phyloP scores from a whole-genome alignment of 2,113 vertebrate genomes.

The Numida meleagris region DNA sequence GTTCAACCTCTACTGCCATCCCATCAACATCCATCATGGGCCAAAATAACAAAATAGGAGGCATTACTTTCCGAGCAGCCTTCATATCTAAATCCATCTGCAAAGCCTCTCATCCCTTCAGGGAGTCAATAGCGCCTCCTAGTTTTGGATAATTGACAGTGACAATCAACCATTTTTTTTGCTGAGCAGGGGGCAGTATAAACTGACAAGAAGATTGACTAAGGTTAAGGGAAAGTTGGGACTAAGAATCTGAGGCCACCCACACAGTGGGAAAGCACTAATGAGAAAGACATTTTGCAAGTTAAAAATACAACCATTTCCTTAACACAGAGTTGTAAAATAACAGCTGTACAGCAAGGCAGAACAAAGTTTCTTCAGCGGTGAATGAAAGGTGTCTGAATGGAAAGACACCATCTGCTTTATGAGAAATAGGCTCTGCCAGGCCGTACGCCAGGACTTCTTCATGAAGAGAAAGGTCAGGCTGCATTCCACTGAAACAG shows the following conservation, averaged over 20 bases:
- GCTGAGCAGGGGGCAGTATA: background rate
- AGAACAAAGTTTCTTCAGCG: slow-evolving; percentile 3
- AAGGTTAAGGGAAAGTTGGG: background rate
- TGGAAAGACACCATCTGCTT: slow-evolving; percentile 15
- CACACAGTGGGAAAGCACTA: background rate
- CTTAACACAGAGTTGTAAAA: slow-evolving; percentile 33
- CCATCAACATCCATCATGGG: too few relatives aligned
- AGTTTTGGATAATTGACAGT: background rate
- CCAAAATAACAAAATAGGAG: too few relatives aligned
- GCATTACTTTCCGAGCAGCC: too few relatives aligned
- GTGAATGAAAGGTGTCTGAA: slow-evolving; percentile 27
- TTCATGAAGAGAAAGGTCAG: background rate
- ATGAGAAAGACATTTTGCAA: slow-evolving; percentile 56
- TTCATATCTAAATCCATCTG: background rate
- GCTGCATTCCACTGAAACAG: slow-evolving; percentile 27
- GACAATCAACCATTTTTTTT: background rate
- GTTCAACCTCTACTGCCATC: too few relatives aligned
- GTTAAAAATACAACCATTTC: slow-evolving; percentile 17
- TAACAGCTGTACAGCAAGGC: slow-evolving; percentile 51
- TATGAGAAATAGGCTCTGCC: slow-evolving; percentile 1
- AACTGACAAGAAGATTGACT: slow-evolving; percentile 13
- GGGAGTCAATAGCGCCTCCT: background rate
- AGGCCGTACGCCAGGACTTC: background rate
- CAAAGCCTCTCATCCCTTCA: background rate
- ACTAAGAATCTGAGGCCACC: slow-evolving; percentile 47